Evolutionary conservation across 1,140 invertebrate genomes (phyloP).

Genomic region (Tetramorium simillimum): DNA sequence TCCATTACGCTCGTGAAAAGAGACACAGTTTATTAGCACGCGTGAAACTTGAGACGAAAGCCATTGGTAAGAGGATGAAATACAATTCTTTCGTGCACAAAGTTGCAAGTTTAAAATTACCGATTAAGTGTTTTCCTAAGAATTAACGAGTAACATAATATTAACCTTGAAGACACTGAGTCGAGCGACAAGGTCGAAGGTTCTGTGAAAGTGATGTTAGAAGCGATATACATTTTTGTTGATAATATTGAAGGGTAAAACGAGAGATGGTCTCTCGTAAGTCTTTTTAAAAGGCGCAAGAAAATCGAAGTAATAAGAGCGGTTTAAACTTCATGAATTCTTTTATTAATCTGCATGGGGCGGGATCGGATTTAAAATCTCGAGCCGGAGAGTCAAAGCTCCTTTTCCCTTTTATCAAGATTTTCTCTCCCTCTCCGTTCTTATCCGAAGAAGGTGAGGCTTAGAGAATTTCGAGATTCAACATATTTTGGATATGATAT

Average conservation of each 20-base stretch:
- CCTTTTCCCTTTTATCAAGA: conserved; percentile 23
- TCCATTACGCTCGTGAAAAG: neutral
- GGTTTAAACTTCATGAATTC: conserved; percentile 83
- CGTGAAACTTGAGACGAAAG: neutral
- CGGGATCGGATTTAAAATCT: conserved; percentile 82
- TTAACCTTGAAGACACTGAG: conserved; percentile 25
- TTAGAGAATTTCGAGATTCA: neutral
- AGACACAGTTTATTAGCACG: conserved; percentile 2
- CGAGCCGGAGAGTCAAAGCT: conserved; percentile 50
- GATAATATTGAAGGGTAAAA: conserved; percentile 78
- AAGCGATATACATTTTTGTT: conserved; percentile 54
- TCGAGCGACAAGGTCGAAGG: conserved; percentile 45
- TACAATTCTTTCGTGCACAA: conserved; percentile 25
- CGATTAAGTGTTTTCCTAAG: conserved; percentile 8
- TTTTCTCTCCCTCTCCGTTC: neutral
- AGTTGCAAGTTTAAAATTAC: conserved; percentile 43
- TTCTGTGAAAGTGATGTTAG: conserved; percentile 57
- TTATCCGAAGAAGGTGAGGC: neutral
- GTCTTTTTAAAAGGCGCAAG: conserved; percentile 70
- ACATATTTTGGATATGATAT: neutral
- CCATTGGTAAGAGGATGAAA: conserved; percentile 47
- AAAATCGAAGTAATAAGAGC: conserved; percentile 82
- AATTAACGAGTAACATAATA: conserved; percentile 47
- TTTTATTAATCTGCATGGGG: conserved; percentile 82
- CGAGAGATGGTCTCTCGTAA: conserved; percentile 19